A percentile compares a stretch with the other conserved stretches of the same genome.
Evolutionary conservation across 2,113 vertebrate species (phyloP).

Genomic region (Brachyhypopomus gauderio): DNA sequence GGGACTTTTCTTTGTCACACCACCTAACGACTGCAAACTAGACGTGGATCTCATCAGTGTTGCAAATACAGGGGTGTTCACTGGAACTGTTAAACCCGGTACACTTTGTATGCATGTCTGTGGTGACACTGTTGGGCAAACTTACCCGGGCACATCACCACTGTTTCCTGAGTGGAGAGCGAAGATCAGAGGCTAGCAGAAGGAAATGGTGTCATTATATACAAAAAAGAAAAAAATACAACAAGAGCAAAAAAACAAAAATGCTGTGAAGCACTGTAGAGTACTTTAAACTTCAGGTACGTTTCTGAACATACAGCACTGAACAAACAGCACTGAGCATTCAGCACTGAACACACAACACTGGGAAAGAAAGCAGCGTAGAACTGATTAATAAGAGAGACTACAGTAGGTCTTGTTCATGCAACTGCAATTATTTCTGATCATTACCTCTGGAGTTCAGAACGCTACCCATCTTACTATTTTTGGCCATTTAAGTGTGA

Average conservation of each 20-base stretch:
- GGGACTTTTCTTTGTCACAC: neutral
- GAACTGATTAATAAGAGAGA: conserved; percentile 4
- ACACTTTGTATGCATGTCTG: neutral
- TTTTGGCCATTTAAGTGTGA: conserved; percentile 18
- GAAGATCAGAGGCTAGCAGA: conserved; percentile 1
- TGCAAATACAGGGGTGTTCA: neutral
- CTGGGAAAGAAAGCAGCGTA: conserved; percentile 40
- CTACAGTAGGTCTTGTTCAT: conserved; percentile 2
- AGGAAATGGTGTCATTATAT: neutral
- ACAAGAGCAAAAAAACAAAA: neutral
- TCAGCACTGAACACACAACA: neutral
- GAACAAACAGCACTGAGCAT: too few relatives aligned
- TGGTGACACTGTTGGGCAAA: neutral
- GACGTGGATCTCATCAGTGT: neutral
- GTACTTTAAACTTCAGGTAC: neutral
- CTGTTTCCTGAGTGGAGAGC: neutral
- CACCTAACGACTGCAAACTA: conserved; percentile 3
- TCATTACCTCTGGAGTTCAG: neutral
- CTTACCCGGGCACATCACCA: neutral
- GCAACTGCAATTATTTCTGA: neutral
- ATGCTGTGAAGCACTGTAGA: neutral
- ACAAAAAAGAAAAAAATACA: neutral
- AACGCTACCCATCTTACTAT: neutral
- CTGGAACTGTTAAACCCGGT: neutral
- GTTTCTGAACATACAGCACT: too few relatives aligned